phyloP scores from a whole-genome alignment of 2,113 vertebrate species.

The Acrocephalus arundinaceus region DNA sequence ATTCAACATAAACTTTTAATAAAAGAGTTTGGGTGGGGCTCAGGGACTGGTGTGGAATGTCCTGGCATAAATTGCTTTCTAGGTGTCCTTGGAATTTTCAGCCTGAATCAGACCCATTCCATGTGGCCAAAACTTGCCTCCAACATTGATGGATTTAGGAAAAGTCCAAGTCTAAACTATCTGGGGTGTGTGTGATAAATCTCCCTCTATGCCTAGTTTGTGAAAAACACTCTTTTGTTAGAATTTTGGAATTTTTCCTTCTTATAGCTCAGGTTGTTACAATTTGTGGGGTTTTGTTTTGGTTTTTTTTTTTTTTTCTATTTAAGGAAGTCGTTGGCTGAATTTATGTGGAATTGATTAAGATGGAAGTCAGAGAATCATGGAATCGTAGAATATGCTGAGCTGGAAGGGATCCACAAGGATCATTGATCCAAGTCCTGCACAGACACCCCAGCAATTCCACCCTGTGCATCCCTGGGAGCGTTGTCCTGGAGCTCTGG shows the following conservation, averaged over 20 bases:
- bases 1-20: not conserved
- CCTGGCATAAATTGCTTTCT: not conserved
- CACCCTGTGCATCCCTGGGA: not conserved
- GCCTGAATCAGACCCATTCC: not conserved
- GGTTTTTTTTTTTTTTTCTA: not conserved
- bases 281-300: too few species aligned
- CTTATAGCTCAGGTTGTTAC: not conserved
- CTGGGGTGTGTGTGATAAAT: not conserved
- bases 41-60: not conserved
- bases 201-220: not conserved
- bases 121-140: not conserved
- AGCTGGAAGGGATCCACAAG: not conserved
- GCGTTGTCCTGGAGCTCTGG: rapidly evolving
- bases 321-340: not conserved
- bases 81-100: not conserved
- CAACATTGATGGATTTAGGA: not conserved
- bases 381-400: not conserved
- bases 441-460: not conserved
- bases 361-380: not conserved
- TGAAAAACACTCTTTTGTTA: not conserved
- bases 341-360: not conserved
- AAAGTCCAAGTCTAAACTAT: not conserved
- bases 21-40: not conserved
- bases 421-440: not conserved
- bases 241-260: not conserved